Base-by-base conservation (phyloP, 2,113 vertebrate species). In the Gallinago undulata region DNA sequence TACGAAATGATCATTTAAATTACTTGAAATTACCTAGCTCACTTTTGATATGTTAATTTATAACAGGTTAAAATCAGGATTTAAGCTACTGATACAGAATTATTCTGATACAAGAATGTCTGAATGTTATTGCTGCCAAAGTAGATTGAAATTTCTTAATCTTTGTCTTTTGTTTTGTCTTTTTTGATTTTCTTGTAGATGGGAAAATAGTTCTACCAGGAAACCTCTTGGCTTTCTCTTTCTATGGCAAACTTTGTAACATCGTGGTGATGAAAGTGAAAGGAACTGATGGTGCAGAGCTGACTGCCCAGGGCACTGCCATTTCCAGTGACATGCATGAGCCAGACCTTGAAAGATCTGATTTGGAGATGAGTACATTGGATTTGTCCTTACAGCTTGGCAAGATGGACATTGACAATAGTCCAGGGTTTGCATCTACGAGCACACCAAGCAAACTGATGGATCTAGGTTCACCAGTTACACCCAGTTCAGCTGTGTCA, bases 191-290 rank as follows among this genome's bases (percentile, higher is more conserved):
- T 95, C 31, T 96, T 62, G 11, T 77, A 99, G 99, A 98, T 87
- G 98, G 98, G 22, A 99, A 98, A 78, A 93, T 99, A 43, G 56
- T 99, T 64, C 97, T 99, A 45, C 99, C 99, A 5, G 99, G 99
- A 89, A 99, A 98, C 68, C 81, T 97, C 11, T 86, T 99, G 64
- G 98, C 97, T 53, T 93, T 99, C 76, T 98, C 94, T 16, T 99
- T 99, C 96, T 99, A 99, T 35, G 99, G 99, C 73, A 98, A 97
- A 15, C 93, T 97, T 1, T 99, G 98, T 90, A 98, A 95, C 62
- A 67, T 99, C 2, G 57, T 97, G 24, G 97, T 99, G 50, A 96
- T 98, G 69, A 96, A 90, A 47, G 94, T 99, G 47, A 98, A 93
- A 88, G 99, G 99, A n/a, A 95, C 98, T 11, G 99, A 99, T 1